Base-by-base conservation (phyloP, 2,888 invertebrate species). In the Linyphia triangularis region DNA sequence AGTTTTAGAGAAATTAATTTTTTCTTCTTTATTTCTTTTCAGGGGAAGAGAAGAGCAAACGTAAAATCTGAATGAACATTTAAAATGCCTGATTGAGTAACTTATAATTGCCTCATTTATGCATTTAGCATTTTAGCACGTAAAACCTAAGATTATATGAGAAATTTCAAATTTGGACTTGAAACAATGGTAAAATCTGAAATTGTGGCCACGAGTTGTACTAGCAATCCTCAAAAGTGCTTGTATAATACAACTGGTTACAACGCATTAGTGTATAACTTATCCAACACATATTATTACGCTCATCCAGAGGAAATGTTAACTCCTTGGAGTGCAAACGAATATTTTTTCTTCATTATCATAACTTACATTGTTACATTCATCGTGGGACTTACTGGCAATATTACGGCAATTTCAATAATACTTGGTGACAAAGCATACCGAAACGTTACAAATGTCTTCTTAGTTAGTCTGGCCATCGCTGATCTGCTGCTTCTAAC, bases 401-500 rank as follows among this genome's bases (percentile, higher is more conserved):
- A 94, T 91, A 89, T 92, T 1, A 90, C 93, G 6, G 94, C 93
- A 16, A 93, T 94, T 63, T 92, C 92, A 40, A 93, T 93, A 16
- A 93, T 94, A 92, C 88, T 92, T 16, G 91, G 92, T 5, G 93
- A 94, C 88, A 91, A 92, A 57, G 91, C 92, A 13, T 90, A 92
- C 2, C 91, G 92, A 37, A 92, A 91, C 82, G 92, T 92, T 2
- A 93, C 93, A 1, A 92, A 92, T 10, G 51, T 90, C 9, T 92
- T 92, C 82, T 89, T 92, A 51, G 91, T 91, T 65, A 93, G 93
- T 77, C 90, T 93, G 86, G 92, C 93, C 6, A 92, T 93, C 37
- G 93, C 94, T 0, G 94, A 94, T 90, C 91, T 94, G 2, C 92
- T 94, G 19, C 93, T 94, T 51, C 91, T 94, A 51, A 82, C 93